Conservation (phyloP, 1,140 invertebrate genomes). For the Neodiprion pinetum region DNA sequence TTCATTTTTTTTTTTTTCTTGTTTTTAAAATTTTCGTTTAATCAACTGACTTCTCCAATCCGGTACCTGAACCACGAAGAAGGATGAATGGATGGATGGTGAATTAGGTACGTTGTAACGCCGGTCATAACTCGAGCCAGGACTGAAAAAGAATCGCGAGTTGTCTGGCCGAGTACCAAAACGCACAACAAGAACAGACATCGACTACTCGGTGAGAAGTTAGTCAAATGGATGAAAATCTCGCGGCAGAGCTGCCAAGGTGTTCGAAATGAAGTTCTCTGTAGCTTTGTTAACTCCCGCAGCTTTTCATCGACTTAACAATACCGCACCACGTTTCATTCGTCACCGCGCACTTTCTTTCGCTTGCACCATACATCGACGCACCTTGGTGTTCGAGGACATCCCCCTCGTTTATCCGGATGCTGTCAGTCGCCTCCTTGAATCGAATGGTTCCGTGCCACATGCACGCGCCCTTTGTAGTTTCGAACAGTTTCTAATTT, state of each 20-base stretch:
- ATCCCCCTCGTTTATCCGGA: neutral
- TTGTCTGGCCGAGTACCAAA: conserved; percentile 2
- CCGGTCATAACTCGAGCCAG: neutral
- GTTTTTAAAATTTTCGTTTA: too few species aligned
- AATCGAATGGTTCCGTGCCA: neutral
- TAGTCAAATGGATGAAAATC: conserved; percentile 1
- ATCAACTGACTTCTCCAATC: too few species aligned
- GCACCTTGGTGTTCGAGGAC: neutral
- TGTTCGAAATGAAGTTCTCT: conserved; percentile 38
- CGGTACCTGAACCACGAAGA: too few species aligned
- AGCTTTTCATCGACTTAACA: conserved; percentile 29
- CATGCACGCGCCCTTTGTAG: neutral
- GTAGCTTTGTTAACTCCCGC: conserved; percentile 37
- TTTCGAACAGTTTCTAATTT: neutral
- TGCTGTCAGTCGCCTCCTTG: neutral
- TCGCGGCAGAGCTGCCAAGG: conserved; percentile 8
- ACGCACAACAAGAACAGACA: neutral
- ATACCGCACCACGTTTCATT: conserved; percentile 33
- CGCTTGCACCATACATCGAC: neutral
- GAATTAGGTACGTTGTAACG: neutral
- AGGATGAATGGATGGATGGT: too few species aligned
- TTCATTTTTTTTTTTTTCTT: too few species aligned
- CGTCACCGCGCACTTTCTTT: conserved; percentile 25
- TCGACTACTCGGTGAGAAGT: neutral
- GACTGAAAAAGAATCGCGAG: neutral